Conservation (phyloP, 2,888 invertebrate species). For the Leptura quadrifasciata region DNA sequence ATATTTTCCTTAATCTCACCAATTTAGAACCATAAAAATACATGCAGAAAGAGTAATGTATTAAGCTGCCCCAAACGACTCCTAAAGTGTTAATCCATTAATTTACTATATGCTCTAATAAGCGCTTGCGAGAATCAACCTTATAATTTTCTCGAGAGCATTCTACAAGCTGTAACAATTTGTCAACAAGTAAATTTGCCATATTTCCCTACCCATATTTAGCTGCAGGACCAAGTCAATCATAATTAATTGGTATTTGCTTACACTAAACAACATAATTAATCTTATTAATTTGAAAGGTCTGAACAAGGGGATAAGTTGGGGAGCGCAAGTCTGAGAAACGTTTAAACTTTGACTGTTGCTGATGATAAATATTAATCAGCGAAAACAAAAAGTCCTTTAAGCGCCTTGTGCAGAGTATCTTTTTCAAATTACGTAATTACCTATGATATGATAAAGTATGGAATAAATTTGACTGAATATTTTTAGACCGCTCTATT, state of each 20-base stretch:
- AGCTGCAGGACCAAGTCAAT: constrained; percentile 54
- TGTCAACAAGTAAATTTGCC: constrained; percentile 37
- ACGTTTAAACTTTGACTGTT: constrained; percentile 47
- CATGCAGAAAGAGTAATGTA: neutral
- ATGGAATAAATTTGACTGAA: too few species aligned
- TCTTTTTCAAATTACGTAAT: neutral
- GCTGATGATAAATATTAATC: constrained; percentile 48
- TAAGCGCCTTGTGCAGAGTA: neutral
- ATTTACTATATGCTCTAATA: neutral
- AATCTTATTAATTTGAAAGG: constrained; percentile 58
- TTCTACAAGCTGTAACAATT: constrained; percentile 21
- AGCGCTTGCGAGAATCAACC: neutral
- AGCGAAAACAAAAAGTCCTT: constrained; percentile 6
- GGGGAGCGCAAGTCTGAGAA: constrained; percentile 18
- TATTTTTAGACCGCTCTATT: too few species aligned
- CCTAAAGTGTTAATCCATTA: neutral
- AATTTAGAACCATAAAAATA: too few species aligned
- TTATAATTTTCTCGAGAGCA: constrained; percentile 1
- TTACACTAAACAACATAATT: constrained; percentile 53
- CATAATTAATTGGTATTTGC: constrained; percentile 57
- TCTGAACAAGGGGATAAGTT: constrained; percentile 51
- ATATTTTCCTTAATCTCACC: too few species aligned
- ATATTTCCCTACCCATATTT: constrained; percentile 47
- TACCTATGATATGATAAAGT: too few species aligned
- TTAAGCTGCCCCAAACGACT: neutral